These are phyloP conservation scores for Hydropsyche tenuis DNA, from an alignment of 1,140 invertebrate genomes.

Conservation along the genomic window DNA sequence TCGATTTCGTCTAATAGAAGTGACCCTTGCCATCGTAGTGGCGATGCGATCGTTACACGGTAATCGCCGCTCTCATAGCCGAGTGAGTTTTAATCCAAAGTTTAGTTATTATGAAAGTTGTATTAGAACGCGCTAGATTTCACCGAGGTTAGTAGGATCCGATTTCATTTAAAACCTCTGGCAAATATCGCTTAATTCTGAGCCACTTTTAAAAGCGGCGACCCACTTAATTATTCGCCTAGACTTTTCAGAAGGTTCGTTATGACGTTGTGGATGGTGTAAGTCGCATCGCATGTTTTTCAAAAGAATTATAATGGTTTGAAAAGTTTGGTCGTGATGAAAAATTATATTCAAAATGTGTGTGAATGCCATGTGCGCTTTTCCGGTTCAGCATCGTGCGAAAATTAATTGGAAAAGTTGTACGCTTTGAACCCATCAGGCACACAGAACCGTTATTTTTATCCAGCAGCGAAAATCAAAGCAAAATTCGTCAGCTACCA, in stretches of 20 bases:
- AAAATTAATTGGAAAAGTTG: slow-evolving; percentile 10
- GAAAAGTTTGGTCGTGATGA: no score
- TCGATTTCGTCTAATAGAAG: no score
- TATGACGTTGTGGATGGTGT: no score
- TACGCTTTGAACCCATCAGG: not conserved
- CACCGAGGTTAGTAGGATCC: not conserved
- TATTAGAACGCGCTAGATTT: slow-evolving; percentile 6
- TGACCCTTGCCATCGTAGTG: not conserved
- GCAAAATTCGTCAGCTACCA: not conserved
- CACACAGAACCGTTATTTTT: not conserved
- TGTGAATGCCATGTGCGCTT: not conserved
- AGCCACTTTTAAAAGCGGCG: no score
- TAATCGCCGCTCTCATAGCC: not conserved
- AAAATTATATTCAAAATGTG: no score
- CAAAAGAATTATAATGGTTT: no score
- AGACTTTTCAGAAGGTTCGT: no score
- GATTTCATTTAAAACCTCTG: no score
- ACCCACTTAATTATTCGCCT: no score
- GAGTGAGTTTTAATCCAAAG: slow-evolving; percentile 4
- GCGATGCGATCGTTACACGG: not conserved
- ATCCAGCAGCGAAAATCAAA: not conserved
- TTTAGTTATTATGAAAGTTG: slow-evolving; percentile 12
- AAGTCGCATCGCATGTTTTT: no score
- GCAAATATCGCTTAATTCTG: no score
- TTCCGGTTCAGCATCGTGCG: not conserved